A percentile compares a stretch with the other conserved stretches of the same genome.
Conservation (phyloP, 2,888 invertebrate genomes). For the Torymus aiolomorphi region DNA sequence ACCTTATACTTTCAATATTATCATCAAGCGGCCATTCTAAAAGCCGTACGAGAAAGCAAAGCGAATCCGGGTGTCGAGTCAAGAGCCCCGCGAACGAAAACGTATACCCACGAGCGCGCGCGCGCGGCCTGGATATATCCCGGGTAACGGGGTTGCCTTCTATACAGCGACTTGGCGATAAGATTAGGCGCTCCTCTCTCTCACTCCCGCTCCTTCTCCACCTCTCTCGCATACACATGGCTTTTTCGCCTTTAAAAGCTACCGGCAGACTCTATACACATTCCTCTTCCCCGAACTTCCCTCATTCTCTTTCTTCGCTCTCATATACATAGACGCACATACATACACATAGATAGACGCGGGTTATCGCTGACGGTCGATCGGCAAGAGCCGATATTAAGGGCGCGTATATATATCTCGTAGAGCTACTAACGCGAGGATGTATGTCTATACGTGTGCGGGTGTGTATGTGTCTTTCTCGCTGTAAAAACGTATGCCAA, state of each 20-base stretch:
- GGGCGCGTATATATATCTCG: background rate
- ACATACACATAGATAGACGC: background rate
- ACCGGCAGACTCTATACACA: background rate
- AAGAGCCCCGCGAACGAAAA: constrained; percentile 3
- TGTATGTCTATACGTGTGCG: background rate
- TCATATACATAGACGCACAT: no score
- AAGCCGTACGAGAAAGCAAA: background rate
- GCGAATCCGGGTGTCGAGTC: background rate
- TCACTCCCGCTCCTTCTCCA: no score
- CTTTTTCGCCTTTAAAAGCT: background rate
- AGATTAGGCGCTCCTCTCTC: constrained; percentile 32
- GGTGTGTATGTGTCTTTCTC: background rate
- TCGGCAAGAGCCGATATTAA: constrained; percentile 38
- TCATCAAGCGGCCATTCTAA: no score
- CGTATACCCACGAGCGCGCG: no score
- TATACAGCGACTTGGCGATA: constrained; percentile 29
- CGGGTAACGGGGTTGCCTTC: constrained; percentile 26
- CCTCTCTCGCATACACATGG: background rate
- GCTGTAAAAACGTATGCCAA: no score
- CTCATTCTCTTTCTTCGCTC: background rate
- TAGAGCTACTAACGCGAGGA: background rate
- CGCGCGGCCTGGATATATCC: constrained; percentile 9
- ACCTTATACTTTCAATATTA: no score
- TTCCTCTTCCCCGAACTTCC: background rate
- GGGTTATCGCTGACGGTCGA: constrained; percentile 35